phyloP scores from a whole-genome alignment of 1,140 invertebrate species.

The Brachionus asplanchnoidis region DNA sequence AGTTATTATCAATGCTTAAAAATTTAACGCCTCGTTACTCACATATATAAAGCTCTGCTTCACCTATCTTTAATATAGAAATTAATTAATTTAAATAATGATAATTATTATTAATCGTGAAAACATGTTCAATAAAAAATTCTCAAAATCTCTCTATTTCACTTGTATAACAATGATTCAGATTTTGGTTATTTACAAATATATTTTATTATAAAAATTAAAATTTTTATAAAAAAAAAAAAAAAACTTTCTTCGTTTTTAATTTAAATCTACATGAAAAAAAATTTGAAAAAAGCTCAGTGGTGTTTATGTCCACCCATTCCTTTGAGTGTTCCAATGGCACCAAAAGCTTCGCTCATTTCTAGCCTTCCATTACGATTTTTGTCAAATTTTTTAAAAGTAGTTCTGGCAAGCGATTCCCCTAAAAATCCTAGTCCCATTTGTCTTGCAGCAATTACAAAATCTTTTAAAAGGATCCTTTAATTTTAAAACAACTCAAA shows the following conservation, averaged over 20 bases:
- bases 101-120: too few relatives aligned
- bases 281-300: background rate
- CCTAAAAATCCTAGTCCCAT: background rate
- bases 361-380: conserved; percentile 32
- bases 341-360: conserved; percentile 8
- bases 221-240: background rate
- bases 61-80: too few relatives aligned
- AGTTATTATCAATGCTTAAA: too few relatives aligned
- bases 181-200: too few relatives aligned
- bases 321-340: conserved; percentile 14
- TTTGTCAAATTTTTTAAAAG: conserved; percentile 38
- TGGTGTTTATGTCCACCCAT: background rate
- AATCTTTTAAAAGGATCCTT: background rate
- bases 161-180: too few relatives aligned
- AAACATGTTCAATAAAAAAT: too few relatives aligned
- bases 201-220: too few relatives aligned
- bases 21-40: too few relatives aligned
- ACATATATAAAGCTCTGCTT: too few relatives aligned
- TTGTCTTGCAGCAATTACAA: conserved; percentile 30
- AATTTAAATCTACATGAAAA: background rate
- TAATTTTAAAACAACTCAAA: background rate
- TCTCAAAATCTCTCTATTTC: too few relatives aligned
- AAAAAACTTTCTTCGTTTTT: background rate
- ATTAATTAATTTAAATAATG: too few relatives aligned
- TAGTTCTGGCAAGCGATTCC: conserved; percentile 14